Base-by-base conservation (phyloP, 1,140 invertebrate species). In the Spodoptera frugiperda region DNA sequence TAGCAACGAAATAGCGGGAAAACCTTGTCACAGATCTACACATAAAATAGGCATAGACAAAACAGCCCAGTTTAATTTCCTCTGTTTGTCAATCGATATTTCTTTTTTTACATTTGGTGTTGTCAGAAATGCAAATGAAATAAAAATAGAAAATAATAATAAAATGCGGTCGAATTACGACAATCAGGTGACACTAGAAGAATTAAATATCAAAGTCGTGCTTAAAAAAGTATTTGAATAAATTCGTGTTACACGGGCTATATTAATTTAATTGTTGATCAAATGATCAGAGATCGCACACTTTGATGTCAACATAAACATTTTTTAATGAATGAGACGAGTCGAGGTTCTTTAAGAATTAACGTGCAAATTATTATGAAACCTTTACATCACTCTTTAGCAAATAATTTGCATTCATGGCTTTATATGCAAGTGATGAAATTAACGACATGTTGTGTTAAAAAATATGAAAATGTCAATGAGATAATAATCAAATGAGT, bases 311-410 rank as follows among this genome's bases (percentile, higher is more conserved):
- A 63, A 63, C 59, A 63, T 63, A 44, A 63, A 63, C 39, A 44
- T 63, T 33, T 63, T 9, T 25, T 39, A 61, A 61, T 63, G 59
- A 63, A 63, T 19, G 59, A 63, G 9, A 30, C n/a, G n/a, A n/a
- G n/a, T n/a, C 59, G 59, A 63, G 59, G 59, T 63, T 30, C 15
- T 53, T 44, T 15, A 44, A 5, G 59, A 61, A 63, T 63, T 63
- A 63, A 46, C 44, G 59, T 63, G 59, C 33, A 33, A 63, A 63
- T 17, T 17, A 44, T 63, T 63, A 63, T 63, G 59, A 63, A 63
- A 44, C 33, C 59, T 63, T 63, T 63, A 63, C 59, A 63, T 44
- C 59, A 63, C 59, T 39, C 3, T 39, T 63, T 39, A 63, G n/a
- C 33, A 15, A 9, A 15, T 44, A 44, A 63, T 63, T 63, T 63